Evolutionary conservation across 2,113 vertebrate genomes (phyloP), one percentile per base, ranked within the genome.

Genomic region (Heloderma charlesbogerti): DNA sequence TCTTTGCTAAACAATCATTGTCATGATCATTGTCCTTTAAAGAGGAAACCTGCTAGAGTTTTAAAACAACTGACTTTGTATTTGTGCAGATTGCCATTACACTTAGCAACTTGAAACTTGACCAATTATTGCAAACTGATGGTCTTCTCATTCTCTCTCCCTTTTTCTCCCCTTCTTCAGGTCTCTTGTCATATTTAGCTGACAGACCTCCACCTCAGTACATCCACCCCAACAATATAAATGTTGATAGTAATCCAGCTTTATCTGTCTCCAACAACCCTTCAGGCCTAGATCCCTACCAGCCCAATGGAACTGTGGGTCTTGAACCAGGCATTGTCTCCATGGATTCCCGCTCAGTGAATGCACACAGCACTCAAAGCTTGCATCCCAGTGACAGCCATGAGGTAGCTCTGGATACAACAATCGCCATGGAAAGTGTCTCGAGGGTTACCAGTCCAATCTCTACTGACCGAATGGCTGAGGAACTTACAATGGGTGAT

Each of bases 181-280:
- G 99, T 94, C 99, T 99, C 95, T 95, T 99, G 91, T 99, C 99
- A 63, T 99, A 99, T 90, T 96, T 99, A 97, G 99, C 99, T 48
- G 99, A 99, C 96, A 98, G 99, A 94, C 99, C 99, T 75, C 99
- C 99, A 34, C 99, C 99, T 93, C 99, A 99, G 90, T 99, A 99
- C 94, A 99, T 99, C 95, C 99, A 99, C 92, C 99, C 99, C 87
- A 99, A 98, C 97, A 98, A 98, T 92, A 97, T 99, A 87, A 99
- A 98, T 92, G 98, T 99, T 83, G 99, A 99, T 57, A 98, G 98
- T 74, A 98, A 94, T 74, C 87, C 97, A 1, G 95, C 98, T 3
- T 94, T 99, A 51, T 98, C 99, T 9, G 98, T 99, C 43, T 74
- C 98, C 95, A 99, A 91, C 92, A 99, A 98, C 86, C 97, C 98